These are phyloP conservation scores for Talpa occidentalis DNA, from an alignment of 2,113 vertebrate species.

Conservation along the genomic window DNA sequence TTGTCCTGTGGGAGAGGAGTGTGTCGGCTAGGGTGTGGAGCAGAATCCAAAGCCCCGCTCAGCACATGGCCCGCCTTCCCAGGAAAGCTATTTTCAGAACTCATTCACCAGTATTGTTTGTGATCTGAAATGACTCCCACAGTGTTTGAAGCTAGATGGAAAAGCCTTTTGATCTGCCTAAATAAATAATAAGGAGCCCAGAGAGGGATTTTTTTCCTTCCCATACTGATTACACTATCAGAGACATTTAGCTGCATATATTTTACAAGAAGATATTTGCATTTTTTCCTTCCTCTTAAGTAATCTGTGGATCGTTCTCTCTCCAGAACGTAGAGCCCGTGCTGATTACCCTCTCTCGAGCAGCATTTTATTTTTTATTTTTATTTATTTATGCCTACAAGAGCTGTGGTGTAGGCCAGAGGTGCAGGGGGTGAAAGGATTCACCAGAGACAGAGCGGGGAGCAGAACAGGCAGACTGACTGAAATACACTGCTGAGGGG, in stretches of 20 bases:
- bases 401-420: too few relatives aligned
- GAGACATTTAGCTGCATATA: slow-evolving; percentile 57
- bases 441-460: too few relatives aligned
- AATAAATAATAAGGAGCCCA: slow-evolving; percentile 87
- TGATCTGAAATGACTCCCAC: slow-evolving; percentile 87
- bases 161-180: slow-evolving; percentile 88
- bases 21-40: slow-evolving; percentile 47
- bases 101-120: slow-evolving; percentile 86
- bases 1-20: slow-evolving; percentile 61
- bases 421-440: too few relatives aligned
- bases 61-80: slow-evolving; percentile 77
- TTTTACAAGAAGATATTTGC: slow-evolving; percentile 45
- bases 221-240: slow-evolving; percentile 64
- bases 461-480: too few relatives aligned
- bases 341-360: not conserved
- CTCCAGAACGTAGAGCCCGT: not conserved
- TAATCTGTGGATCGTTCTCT: slow-evolving; percentile 20
- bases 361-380: slow-evolving; percentile 24
- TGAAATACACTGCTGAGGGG: too few relatives aligned
- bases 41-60: slow-evolving; percentile 67
- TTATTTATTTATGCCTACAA: too few relatives aligned
- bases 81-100: slow-evolving; percentile 86
- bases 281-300: slow-evolving; percentile 10
- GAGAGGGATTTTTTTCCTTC: slow-evolving; percentile 65
- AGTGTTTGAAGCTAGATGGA: slow-evolving; percentile 86